Base-by-base conservation (phyloP, 2,888 invertebrate genomes). In the Phorcus lineatus region DNA sequence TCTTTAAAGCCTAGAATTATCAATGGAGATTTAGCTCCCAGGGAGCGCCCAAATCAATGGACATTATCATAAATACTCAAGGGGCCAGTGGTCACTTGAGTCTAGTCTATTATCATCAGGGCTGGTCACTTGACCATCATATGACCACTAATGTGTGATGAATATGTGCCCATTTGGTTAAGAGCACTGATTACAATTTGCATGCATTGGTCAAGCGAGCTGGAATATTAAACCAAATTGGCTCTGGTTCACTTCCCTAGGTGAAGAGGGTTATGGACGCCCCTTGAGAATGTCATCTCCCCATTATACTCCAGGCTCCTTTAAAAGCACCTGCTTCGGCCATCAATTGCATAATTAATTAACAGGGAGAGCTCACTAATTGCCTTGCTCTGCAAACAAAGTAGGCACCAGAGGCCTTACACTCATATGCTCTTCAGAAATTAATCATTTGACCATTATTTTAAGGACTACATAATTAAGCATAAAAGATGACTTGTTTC, bases 151-250 rank as follows among this genome's bases (percentile, higher is more conserved):
- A 70, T 70, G 70, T 36, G 70, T 19, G 40, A 40, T 70, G 70
- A 70, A 70, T 70, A 36, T 36, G 36, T 70, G 13, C 31, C 70
- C 40, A 31, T 70, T 70, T 70, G 19, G 40, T 70, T 70, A 70
- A 70, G 70, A 40, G 36, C 36, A 47, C 36, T 70, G 40, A 70
- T 70, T 31, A 36, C 40, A 19, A 19, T 70, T n/a, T 47, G 47
- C 47, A 47, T 47, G 17, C 70, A 36, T 11, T 31, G 70, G 36
- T 28, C 31, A 40, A 57, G 19, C 7, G 19, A 31, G 19, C 31
- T 28, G 28, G 70, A 70, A 70, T 70, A 31, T 70, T 70, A 36
- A 40, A 70, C 36, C 28, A 36, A 19, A 70, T 36, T 70, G 28
- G n/a, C 70, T 19, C 19, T 19, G 70, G 31, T 70, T 40, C 70